A percentile compares a stretch with the other conserved stretches of the same genome.
Conservation (phyloP, 2,888 invertebrate species). For the Stenoptilia bipunctidactyla region DNA sequence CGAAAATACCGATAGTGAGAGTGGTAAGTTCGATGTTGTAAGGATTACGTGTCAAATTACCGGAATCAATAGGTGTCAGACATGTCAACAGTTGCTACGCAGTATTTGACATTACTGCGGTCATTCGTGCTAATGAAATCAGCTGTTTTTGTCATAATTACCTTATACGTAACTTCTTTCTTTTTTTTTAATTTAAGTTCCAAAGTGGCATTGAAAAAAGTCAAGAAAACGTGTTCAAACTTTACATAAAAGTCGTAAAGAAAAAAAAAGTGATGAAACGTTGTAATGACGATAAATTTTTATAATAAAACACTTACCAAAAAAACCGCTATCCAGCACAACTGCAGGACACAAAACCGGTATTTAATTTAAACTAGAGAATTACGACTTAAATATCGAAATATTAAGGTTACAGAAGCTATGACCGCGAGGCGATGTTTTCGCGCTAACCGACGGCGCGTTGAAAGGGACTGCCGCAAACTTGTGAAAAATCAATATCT, state of each 20-base stretch:
- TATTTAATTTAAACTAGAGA: constrained; percentile 26
- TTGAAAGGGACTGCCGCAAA: constrained; percentile 60
- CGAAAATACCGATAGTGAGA: constrained; percentile 20
- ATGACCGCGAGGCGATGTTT: constrained; percentile 47
- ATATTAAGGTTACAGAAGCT: too few species aligned
- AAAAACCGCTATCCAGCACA: constrained; percentile 27
- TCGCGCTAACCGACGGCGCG: constrained; percentile 64
- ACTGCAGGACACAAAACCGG: constrained; percentile 7
- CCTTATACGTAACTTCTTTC: too few species aligned
- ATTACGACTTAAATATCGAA: too few species aligned
- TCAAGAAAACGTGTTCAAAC: too few species aligned
- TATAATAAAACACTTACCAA: constrained; percentile 47
- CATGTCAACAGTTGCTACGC: not conserved
- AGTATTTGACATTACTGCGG: not conserved
- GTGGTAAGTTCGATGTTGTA: not conserved
- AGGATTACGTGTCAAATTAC: not conserved
- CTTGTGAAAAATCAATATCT: constrained; percentile 64
- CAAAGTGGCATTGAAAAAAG: too few species aligned
- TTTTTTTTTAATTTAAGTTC: too few species aligned
- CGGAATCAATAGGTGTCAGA: not conserved
- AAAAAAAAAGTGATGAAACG: too few species aligned
- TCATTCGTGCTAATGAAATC: not conserved
- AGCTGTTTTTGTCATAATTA: not conserved
- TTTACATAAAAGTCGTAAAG: too few species aligned
- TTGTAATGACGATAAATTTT: constrained; percentile 28